Percentiles rank a stretch among this genome's conserved stretches.
Evolutionary conservation across 2,797 vertebrate genomes (phyloP).

Genomic region (Pseudotriccus pelzelni): DNA sequence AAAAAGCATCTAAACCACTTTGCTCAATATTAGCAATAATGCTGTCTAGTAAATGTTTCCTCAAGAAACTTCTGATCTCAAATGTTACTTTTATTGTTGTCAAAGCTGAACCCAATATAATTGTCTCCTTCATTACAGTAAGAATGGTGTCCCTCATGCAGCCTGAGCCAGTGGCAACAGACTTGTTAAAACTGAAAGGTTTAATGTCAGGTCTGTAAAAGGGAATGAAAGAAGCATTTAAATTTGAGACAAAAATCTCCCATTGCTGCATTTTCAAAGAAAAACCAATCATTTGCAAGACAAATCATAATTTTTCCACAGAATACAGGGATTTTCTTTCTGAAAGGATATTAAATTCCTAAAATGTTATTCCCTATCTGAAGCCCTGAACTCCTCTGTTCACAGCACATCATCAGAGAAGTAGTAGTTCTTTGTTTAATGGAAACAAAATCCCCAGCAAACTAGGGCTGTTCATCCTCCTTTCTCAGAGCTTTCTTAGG

Average conservation of each 20-base stretch:
- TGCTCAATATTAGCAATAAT: not conserved
- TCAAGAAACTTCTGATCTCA: not conserved
- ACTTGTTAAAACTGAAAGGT: not conserved
- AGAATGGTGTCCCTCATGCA: not conserved
- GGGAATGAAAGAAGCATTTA: not conserved
- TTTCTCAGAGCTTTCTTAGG: conserved; percentile 20
- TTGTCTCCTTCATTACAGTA: not conserved
- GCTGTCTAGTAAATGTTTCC: not conserved
- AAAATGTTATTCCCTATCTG: not conserved
- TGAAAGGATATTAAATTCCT: conserved; percentile 17
- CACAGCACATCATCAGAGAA: not conserved
- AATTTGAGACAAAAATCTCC: conserved; percentile 5
- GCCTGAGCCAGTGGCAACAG: not conserved
- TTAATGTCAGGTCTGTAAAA: not conserved
- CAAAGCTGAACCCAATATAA: not conserved
- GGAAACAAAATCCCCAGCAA: conserved; percentile 4
- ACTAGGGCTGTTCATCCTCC: not conserved
- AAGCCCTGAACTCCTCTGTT: not conserved
- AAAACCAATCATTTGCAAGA: conserved; percentile 10
- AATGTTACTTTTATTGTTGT: not conserved
- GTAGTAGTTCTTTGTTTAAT: conserved; percentile 27
- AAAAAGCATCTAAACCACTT: not conserved
- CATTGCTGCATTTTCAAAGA: not conserved
- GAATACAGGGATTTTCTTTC: conserved; percentile 21
- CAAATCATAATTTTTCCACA: not conserved